phyloP scores from a whole-genome alignment of 2,888 invertebrate species.

The Orthosia gracilis region DNA sequence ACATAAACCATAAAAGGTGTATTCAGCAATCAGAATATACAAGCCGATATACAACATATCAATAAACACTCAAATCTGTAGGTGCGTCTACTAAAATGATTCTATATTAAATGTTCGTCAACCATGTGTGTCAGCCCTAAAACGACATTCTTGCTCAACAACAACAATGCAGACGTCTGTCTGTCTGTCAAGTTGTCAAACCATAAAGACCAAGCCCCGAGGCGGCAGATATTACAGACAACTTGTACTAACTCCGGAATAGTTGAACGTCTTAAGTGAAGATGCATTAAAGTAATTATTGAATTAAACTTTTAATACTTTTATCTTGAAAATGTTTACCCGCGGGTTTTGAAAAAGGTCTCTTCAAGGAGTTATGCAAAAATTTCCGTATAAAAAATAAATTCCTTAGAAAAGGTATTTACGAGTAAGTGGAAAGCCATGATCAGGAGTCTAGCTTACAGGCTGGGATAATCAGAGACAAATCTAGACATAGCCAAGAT shows the following conservation, averaged over 20 bases:
- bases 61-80: not conserved
- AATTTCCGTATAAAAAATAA: too few species aligned
- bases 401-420: too few species aligned
- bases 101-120: conserved; percentile 1
- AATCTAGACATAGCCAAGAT: too few species aligned
- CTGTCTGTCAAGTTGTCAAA: conserved; percentile 54
- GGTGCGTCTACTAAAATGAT: not conserved
- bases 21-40: not conserved
- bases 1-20: too few species aligned
- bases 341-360: not conserved
- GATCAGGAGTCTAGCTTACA: too few species aligned
- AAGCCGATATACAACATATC: not conserved
- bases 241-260: conserved; percentile 27
- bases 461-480: too few species aligned
- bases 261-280: conserved; percentile 17
- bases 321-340: conserved; percentile 1
- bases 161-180: conserved; percentile 25
- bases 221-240: conserved; percentile 28
- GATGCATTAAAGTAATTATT: not conserved
- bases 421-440: too few species aligned
- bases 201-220: conserved; percentile 26
- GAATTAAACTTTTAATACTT: not conserved
- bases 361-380: not conserved
- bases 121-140: not conserved
- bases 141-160: conserved; percentile 26